Evolutionary conservation across 2,113 vertebrate genomes (phyloP).

Genomic region (Pygoscelis antarcticus): DNA sequence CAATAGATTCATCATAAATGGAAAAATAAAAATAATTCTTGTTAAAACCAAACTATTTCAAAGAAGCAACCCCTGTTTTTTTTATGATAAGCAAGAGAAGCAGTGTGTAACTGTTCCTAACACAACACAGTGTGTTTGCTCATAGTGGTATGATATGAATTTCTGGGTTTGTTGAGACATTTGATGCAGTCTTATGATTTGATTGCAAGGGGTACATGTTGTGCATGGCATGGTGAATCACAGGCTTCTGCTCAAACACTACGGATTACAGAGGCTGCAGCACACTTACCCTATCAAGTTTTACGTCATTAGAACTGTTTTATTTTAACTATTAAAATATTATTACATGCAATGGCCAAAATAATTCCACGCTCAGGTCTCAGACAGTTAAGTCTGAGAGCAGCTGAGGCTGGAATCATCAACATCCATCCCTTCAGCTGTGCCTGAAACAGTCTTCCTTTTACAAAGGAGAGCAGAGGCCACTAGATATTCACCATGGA

Average conservation of each 20-base stretch:
- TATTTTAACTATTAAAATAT: background rate
- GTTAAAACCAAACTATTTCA: background rate
- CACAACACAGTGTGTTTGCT: background rate
- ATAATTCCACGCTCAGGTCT: background rate
- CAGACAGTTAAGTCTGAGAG: background rate
- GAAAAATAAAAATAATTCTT: background rate
- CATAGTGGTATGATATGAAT: background rate
- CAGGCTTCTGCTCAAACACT: background rate
- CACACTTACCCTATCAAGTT: background rate
- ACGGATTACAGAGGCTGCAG: background rate
- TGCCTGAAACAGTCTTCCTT: background rate
- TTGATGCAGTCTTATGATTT: background rate
- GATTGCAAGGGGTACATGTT: background rate
- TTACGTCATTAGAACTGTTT: background rate
- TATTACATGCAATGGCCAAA: background rate
- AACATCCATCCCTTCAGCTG: background rate
- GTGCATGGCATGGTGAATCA: background rate
- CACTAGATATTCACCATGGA: background rate
- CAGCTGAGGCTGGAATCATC: background rate
- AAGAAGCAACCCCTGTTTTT: background rate
- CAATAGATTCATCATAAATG: background rate
- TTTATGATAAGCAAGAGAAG: background rate
- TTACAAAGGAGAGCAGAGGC: background rate
- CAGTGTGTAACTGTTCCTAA: background rate
- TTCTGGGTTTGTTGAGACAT: background rate